Evolutionary conservation across 2,113 vertebrate species (phyloP), one percentile per base, ranked within the genome.

Genomic region (Scomber colias): DNA sequence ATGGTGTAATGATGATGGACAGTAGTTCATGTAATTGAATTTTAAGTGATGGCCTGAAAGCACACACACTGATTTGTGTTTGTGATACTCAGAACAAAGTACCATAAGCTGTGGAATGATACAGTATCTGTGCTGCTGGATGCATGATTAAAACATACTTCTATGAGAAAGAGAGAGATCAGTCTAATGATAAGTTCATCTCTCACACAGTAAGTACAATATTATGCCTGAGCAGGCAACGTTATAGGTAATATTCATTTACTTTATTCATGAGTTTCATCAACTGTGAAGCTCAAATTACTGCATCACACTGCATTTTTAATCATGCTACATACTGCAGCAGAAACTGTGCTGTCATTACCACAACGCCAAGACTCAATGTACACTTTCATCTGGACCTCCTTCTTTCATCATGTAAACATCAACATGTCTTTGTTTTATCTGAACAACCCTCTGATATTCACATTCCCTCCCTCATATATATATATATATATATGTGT

Each of bases 211-310:
- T 83, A 82, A 78, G 73, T 84, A 80, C 71, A 90, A 84, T 83
- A 87, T 90, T 91, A 84, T 90, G 91, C 72, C 74, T 88, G 89
- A 92, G 77, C 90, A 90, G 79, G 80, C 80, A 75, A 90, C 57
- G 91, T 81, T 91, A 90, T 69, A 92, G 81, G 77, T 86, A 78
- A 80, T 69, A 89, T 94, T 92, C 84, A 92, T 91, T 84, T 81
- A 71, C 76, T 84, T 27, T 94, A 93, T 90, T 94, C 92, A 94
- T 90, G 78, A 84, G 87, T 90, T 92, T 91, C 83, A 82, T 83
- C 59, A 59, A 89, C 84, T 93, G 86, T 93, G 95, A 94, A 91
- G 56, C 89, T 89, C 65, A 91, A 87, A 89, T 77, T 91, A 83
- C 79, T 82, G 80, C 83, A 71, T 93, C 79, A 94, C 91, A 85